Base-by-base conservation (phyloP, 2,113 vertebrate genomes). In the Melanerpes formicivorus region DNA sequence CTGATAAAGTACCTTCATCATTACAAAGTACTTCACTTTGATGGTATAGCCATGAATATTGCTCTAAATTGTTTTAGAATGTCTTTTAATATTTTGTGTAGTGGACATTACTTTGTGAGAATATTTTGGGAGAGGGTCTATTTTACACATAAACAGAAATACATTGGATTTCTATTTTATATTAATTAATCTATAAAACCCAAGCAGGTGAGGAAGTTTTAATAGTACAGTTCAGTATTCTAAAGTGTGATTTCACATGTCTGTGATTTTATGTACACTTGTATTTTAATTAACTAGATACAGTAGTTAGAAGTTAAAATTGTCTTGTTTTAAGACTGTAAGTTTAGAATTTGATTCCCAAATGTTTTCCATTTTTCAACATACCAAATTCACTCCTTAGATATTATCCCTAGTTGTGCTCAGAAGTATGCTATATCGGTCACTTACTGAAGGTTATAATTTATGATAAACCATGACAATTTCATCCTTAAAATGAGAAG, bases 241-340 rank as follows among this genome's bases (percentile, higher is more conserved):
- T 80, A 83, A 93, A 93, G 85, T 56, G 64, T 1, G 48, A 50
- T 50, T 50, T 91, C 85, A 63, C 48, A 21, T 74, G 42, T 14
- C 55, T 65, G 55, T 48, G 22, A 82, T 80, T 95, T 91, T 88
- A 63, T 54, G 27, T 74, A 23, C 10, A 83, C 16, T 67, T 85
- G 7, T 86, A 52, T 88, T 91, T 94, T 93, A 93, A 80, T 91
- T 90, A 91, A 83, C 10, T 55, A 78, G 30, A 88, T 86, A 74
- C 52, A 70, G 32, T 52, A 83, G 21, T 19, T n/a, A 71, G 21
- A 80, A 70, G 42, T 77, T 83, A 52, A 74, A 46, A 80, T 59
- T 60, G 6, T 66, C 16, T 34, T 60, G 6, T 66, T 14, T 34
- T 88, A 46, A 74, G 46, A 67, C 9, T 90, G 69, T 50, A 85